A percentile compares a stretch with the other conserved stretches of the same genome.
These are phyloP conservation scores for Anneissia japonica DNA, from an alignment of 35 echinoderm and acorn worm species.

Conservation along the genomic window DNA sequence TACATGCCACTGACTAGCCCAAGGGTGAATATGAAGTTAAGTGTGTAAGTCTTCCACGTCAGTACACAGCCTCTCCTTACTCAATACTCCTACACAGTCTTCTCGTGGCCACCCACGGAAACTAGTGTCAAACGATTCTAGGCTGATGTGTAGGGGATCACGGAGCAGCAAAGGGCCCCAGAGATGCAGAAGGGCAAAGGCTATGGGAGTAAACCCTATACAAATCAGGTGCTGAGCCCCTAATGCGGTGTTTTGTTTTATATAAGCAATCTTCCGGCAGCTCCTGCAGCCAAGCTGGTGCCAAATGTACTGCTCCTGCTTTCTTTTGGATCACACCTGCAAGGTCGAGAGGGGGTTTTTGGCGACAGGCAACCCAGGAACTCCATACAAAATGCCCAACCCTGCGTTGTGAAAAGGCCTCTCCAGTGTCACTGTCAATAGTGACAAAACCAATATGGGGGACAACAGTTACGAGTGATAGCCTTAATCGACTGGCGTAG, in stretches of 20 bases:
- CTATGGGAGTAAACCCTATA: slow-evolving; percentile 18
- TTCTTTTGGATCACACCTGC: slow-evolving; percentile 38
- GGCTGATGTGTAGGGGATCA: no score
- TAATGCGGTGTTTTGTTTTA: neutral
- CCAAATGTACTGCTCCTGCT: slow-evolving; percentile 54
- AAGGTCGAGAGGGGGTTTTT: slow-evolving; percentile 54
- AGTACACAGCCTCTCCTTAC: no score
- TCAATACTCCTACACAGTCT: no score
- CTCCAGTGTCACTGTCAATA: neutral
- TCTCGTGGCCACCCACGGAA: no score
- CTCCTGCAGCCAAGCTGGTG: slow-evolving; percentile 56
- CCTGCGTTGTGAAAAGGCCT: slow-evolving; percentile 43
- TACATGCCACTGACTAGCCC: no score
- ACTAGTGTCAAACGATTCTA: no score
- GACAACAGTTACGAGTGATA: slow-evolving; percentile 17
- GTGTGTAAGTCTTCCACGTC: no score
- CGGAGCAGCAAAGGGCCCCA: no score
- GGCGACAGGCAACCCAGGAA: neutral
- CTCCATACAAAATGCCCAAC: slow-evolving; percentile 21
- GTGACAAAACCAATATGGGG: neutral
- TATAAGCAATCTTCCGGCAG: neutral
- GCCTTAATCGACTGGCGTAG: neutral
- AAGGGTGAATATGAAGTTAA: no score
- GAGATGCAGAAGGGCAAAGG: neutral
- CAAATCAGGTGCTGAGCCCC: slow-evolving; percentile 12